These are phyloP conservation scores for Eilema depressum DNA, from an alignment of 2,888 invertebrate genomes.

Conservation along the genomic window DNA sequence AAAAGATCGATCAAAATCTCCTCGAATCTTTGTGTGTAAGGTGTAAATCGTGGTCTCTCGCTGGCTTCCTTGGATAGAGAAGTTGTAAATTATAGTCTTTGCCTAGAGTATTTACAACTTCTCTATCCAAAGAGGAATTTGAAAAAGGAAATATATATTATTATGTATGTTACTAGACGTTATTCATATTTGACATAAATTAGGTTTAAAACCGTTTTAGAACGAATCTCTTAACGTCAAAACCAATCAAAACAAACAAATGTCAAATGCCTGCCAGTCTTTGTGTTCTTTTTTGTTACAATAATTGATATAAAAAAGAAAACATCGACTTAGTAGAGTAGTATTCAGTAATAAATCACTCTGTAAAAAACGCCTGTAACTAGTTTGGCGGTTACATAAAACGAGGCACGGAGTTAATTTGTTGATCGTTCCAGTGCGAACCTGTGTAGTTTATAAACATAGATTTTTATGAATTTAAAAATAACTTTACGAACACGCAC, in stretches of 20 bases:
- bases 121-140: too few relatives aligned
- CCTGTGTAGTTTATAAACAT: conserved; percentile 42
- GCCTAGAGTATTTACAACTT: too few relatives aligned
- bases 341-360: neutral
- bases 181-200: too few relatives aligned
- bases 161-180: neutral
- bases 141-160: too few relatives aligned
- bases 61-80: too few relatives aligned
- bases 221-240: neutral
- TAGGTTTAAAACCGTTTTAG: neutral
- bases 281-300: neutral
- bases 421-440: conserved; percentile 23
- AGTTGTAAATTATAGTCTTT: too few relatives aligned
- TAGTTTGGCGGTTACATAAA: neutral
- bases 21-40: too few relatives aligned
- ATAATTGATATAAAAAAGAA: neutral
- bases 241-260: neutral
- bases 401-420: neutral
- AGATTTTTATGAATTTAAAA: conserved; percentile 56
- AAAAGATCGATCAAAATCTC: too few relatives aligned
- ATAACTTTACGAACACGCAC: conserved; percentile 52
- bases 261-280: neutral
- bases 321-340: too few relatives aligned
- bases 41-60: too few relatives aligned
- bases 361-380: neutral